A percentile compares a stretch with the other conserved stretches of the same genome.
phyloP scores from a whole-genome alignment of 2,888 invertebrate genomes.

The Drosophila helvetica region DNA sequence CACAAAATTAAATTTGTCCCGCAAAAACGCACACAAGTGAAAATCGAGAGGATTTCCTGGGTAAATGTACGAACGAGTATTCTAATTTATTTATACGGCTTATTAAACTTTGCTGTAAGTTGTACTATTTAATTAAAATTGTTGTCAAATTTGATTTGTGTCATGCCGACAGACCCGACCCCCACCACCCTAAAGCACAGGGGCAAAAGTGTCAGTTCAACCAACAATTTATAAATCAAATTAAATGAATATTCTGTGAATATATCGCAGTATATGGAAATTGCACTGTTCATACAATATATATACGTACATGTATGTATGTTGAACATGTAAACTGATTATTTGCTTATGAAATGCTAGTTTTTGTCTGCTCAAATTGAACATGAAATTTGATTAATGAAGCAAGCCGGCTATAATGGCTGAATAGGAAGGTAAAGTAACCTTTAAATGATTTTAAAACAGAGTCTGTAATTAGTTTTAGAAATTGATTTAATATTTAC shows the following conservation, averaged over 20 bases:
- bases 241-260: constrained; percentile 20
- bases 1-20: constrained; percentile 74
- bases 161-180: constrained; percentile 13
- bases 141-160: constrained; percentile 65
- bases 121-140: constrained; percentile 75
- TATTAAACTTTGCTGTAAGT: constrained; percentile 69
- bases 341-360: constrained; percentile 1
- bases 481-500: no score
- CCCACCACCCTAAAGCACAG: background rate
- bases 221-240: constrained; percentile 31
- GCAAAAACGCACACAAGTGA: constrained; percentile 10
- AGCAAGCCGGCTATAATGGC: background rate
- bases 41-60: background rate
- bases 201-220: constrained; percentile 27
- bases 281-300: background rate
- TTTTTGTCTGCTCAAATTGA: background rate
- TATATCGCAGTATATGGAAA: background rate
- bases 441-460: background rate
- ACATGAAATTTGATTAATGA: background rate
- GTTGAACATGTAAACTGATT: constrained; percentile 27
- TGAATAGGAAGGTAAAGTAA: background rate
- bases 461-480: background rate
- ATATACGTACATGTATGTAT: no score
- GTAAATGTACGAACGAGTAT: constrained; percentile 31
- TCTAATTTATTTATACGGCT: constrained; percentile 74